These are phyloP conservation scores for Halichondria panicea DNA, from an alignment of 37 sponge, comb jelly and placozoan genomes.

Conservation along the genomic window DNA sequence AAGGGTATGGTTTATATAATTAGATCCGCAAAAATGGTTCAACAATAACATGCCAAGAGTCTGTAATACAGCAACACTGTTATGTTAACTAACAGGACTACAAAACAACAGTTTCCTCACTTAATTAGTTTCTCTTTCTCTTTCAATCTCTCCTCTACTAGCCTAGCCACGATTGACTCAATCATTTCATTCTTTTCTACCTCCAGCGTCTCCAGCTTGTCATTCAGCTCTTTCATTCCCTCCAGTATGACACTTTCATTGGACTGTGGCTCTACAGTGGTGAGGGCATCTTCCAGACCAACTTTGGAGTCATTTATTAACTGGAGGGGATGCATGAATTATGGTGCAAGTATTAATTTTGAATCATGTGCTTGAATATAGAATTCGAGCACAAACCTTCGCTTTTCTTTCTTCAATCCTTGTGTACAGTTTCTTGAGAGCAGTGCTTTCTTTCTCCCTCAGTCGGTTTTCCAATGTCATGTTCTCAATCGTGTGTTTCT, in stretches of 20 bases:
- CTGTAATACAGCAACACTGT: too few species aligned
- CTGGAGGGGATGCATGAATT: too few species aligned
- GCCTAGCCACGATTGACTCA: neutral
- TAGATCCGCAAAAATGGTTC: too few species aligned
- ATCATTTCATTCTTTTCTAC: neutral
- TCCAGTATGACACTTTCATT: neutral
- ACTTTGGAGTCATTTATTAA: too few species aligned
- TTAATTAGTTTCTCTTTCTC: neutral
- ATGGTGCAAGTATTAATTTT: too few species aligned
- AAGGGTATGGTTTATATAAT: too few species aligned
- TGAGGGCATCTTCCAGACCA: too few species aligned
- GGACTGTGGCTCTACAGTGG: neutral
- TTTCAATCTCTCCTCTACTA: neutral
- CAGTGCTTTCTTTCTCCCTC: neutral
- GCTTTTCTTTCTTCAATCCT: neutral
- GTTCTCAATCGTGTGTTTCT: constrained; percentile 13
- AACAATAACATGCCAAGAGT: too few species aligned
- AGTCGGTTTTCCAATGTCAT: neutral
- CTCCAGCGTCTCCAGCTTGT: neutral
- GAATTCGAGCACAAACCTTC: neutral
- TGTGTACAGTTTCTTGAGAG: neutral
- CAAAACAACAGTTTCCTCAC: neutral
- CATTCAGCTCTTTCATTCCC: neutral
- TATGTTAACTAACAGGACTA: too few species aligned
- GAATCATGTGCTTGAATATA: too few species aligned